These are phyloP conservation scores for Leptatherina wallacei DNA, from an alignment of 2,797 vertebrate species.

Conservation along the genomic window DNA sequence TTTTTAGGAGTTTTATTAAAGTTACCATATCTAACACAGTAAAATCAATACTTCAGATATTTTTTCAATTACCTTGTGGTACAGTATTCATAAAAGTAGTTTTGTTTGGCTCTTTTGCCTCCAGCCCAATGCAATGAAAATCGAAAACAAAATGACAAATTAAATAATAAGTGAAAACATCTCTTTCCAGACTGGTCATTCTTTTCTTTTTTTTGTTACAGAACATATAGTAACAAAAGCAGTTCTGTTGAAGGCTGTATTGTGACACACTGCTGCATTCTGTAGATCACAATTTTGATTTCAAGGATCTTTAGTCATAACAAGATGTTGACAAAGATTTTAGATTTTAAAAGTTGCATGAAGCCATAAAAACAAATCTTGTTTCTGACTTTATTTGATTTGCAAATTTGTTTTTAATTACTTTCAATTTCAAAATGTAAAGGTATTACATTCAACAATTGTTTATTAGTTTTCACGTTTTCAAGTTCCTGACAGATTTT, in stretches of 20 bases:
- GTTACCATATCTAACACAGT: neutral
- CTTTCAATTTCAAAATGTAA: neutral
- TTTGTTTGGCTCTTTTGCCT: conserved; percentile 7
- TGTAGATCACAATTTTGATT: neutral
- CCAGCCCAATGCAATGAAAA: neutral
- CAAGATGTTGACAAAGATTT: no score
- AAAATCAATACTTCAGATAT: neutral
- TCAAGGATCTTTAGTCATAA: neutral
- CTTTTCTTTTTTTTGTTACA: no score
- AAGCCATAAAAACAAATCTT: no score
- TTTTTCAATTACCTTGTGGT: neutral
- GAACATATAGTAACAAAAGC: neutral
- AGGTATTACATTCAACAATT: no score
- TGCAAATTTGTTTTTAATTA: neutral
- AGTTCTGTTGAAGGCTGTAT: conserved; percentile 1
- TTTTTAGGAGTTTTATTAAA: neutral
- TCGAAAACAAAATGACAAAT: conserved; percentile 5
- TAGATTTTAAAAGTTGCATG: no score
- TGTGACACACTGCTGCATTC: neutral
- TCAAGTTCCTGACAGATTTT: conserved; percentile 19
- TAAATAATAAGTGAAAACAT: conserved; percentile 2
- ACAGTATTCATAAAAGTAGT: neutral
- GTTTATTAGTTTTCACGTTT: no score
- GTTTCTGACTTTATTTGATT: neutral
- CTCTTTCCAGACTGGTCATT: conserved; percentile 4